Evolutionary conservation across 2,888 invertebrate genomes (phyloP), one percentile per base, ranked within the genome.

Genomic region (Slavum lentiscoides): DNA sequence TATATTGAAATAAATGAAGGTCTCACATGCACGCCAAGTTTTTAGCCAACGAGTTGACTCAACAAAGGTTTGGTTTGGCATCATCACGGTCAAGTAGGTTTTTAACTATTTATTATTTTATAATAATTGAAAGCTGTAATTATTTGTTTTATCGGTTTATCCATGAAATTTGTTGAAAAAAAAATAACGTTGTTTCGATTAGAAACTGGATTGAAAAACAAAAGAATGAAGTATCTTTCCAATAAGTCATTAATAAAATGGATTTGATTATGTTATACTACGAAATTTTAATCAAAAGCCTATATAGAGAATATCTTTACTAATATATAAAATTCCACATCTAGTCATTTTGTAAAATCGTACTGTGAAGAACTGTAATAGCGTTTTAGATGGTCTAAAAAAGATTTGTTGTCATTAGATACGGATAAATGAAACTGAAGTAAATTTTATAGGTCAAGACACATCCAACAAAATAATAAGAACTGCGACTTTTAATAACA

Each of bases 1-100:
- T 61, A 77, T 49, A 0, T 11, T 8, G 59, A 53, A 64, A 43
- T 67, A 75, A 67, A 77, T 77, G 70, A 77, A 77, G 30, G 75
- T 75, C 15, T 55, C 49, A 7, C 39, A 39, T 39, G 77, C 77
- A n/a, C 61, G 69, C 6, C 77, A 77, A 13, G 37, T 61, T 19
- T 70, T 77, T 58, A 66, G 66, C 30, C 67, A 75, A 37, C 62
- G 61, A 55, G 75, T 75, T 67, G 64, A 55, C 23, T 55, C 59
- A 37, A 61, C 58, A 77, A 77, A 61, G 43, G 70, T 8, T 43
- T 49, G 19, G 49, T n/a, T n/a, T n/a, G n/a, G n/a, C n/a, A n/a
- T n/a, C 43, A 17, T 53, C 77, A n/a, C 55, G 59, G 17, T 68
- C 66, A 59, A 55, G 59, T 74, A 61, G 13, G 59, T n/a, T n/a